Conservation (phyloP, 2,888 invertebrate species). For the Gastrophysa polygoni region DNA sequence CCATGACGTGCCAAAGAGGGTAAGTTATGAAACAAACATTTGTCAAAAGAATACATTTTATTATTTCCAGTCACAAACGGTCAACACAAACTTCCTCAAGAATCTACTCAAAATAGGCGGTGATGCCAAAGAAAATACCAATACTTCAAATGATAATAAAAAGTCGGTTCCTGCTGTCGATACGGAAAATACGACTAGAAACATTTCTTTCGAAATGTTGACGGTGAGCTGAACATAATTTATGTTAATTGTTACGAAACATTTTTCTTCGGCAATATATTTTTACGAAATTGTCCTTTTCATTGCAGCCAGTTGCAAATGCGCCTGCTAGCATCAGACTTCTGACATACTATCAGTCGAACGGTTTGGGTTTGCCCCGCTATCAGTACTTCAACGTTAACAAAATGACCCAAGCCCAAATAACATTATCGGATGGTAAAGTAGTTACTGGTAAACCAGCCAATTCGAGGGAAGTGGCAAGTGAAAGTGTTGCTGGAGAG, state of each 20-base stretch:
- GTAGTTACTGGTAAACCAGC: conserved; percentile 59
- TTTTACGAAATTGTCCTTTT: no score
- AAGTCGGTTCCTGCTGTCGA: background rate
- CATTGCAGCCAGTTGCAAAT: conserved; percentile 38
- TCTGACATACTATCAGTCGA: conserved; percentile 57
- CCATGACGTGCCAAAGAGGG: background rate
- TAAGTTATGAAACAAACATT: background rate
- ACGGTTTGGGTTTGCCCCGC: conserved; percentile 57
- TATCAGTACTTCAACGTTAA: conserved; percentile 57
- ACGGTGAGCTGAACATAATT: conserved; percentile 34
- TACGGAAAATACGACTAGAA: conserved; percentile 8
- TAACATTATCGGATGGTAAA: conserved; percentile 59
- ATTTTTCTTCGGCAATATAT: no score
- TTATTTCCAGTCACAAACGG: conserved; percentile 25
- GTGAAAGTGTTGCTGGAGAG: conserved; percentile 58
- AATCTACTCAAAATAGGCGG: conserved; percentile 46
- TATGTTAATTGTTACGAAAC: no score
- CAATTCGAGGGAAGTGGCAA: conserved; percentile 59
- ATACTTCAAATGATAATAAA: background rate
- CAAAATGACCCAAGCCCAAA: conserved; percentile 55
- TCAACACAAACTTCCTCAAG: conserved; percentile 48
- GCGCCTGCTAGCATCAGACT: conserved; percentile 51
- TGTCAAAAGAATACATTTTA: no score
- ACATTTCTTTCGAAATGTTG: conserved; percentile 36
- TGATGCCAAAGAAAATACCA: conserved; percentile 2